Evolutionary conservation across 2,113 vertebrate genomes (phyloP).

Genomic region (Trematomus loennbergii): DNA sequence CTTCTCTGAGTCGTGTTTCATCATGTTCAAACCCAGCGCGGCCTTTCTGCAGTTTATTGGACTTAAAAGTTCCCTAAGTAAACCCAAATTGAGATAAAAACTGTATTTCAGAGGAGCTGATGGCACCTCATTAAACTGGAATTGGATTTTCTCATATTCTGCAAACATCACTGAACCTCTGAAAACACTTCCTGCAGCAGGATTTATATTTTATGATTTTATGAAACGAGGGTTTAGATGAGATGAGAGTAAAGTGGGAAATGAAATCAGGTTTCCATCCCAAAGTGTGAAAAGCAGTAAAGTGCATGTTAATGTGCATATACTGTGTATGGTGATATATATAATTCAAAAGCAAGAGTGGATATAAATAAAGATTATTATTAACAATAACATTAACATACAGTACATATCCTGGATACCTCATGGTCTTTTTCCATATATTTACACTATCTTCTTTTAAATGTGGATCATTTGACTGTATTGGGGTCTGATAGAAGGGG

Average conservation of each 20-base stretch:
- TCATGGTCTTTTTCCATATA: not conserved
- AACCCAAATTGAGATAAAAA: not conserved
- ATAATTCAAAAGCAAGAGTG: not conserved
- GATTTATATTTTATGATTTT: not conserved
- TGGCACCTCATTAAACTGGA: conserved; percentile 4
- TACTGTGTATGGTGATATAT: not conserved
- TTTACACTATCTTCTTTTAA: too few species aligned
- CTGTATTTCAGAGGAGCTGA: not conserved
- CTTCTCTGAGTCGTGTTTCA: conserved; percentile 22
- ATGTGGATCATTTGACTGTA: not conserved
- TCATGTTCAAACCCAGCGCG: not conserved
- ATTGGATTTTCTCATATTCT: not conserved
- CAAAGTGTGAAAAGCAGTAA: not conserved
- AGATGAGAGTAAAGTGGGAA: too few species aligned
- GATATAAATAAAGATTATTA: not conserved
- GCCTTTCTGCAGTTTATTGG: conserved; percentile 1
- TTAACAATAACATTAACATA: not conserved
- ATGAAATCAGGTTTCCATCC: too few species aligned
- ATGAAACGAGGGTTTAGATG: too few species aligned
- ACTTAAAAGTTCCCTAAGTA: conserved; percentile 32
- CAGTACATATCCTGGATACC: too few species aligned
- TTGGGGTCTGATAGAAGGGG: not conserved
- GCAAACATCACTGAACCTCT: not conserved
- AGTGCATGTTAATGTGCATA: not conserved
- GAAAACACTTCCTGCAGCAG: not conserved